These are phyloP conservation scores for Ceraclea dissimilis DNA, from an alignment of 2,888 invertebrate genomes.

Conservation along the genomic window DNA sequence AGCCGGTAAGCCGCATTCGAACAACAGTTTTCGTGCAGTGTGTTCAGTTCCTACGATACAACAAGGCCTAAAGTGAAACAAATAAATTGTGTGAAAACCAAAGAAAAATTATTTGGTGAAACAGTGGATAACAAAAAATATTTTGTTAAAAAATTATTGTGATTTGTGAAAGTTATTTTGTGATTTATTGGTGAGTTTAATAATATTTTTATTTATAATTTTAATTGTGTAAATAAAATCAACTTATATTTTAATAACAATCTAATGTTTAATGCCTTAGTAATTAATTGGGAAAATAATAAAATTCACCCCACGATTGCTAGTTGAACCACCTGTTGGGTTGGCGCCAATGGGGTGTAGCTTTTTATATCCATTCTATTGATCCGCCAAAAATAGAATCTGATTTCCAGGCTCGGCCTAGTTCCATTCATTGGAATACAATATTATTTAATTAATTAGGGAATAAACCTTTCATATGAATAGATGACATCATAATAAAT, in stretches of 20 bases:
- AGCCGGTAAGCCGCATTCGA: conserved; percentile 40
- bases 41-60: background rate
- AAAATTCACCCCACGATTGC: conserved; percentile 1
- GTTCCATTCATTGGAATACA: conserved; percentile 17
- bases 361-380: conserved; percentile 23
- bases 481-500: no score
- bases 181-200: background rate
- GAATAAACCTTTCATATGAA: no score
- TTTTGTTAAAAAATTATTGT: background rate
- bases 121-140: background rate
- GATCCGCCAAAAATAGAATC: conserved; percentile 26
- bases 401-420: conserved; percentile 18
- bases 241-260: background rate
- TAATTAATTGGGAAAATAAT: background rate
- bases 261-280: no score
- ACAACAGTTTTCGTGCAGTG: conserved; percentile 30
- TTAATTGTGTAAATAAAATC: background rate
- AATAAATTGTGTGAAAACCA: background rate
- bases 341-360: conserved; percentile 23
- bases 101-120: background rate
- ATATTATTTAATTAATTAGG: background rate
- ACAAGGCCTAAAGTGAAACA: conserved; percentile 10
- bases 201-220: background rate
- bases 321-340: conserved; percentile 23
- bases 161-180: background rate